These are phyloP conservation scores for Dendroctonus valens DNA, from an alignment of 1,140 invertebrate genomes.

Conservation along the genomic window DNA sequence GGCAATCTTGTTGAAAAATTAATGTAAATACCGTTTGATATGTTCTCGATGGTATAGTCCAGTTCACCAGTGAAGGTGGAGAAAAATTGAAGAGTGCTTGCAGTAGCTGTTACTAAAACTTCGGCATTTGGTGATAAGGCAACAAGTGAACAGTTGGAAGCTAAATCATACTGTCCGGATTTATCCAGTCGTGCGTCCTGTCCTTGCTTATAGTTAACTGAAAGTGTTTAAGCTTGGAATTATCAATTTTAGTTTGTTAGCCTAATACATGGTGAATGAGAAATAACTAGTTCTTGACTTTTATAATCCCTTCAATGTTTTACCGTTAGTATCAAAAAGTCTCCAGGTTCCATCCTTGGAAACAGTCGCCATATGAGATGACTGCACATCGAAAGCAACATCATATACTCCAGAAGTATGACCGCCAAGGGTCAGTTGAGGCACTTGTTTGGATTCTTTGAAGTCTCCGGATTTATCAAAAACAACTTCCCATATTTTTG, in stretches of 20 bases:
- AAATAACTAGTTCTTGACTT: background rate
- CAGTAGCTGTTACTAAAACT: constrained; percentile 68
- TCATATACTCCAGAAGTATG: constrained; percentile 80
- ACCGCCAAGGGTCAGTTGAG: constrained; percentile 67
- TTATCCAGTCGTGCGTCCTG: constrained; percentile 72
- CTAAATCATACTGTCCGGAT: constrained; percentile 60
- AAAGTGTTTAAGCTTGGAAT: constrained; percentile 45
- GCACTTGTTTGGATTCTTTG: constrained; percentile 71
- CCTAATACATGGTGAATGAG: background rate
- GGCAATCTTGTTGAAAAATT: constrained; percentile 4
- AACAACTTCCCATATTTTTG: constrained; percentile 80
- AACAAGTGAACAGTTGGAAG: constrained; percentile 54
- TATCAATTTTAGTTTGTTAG: constrained; percentile 16
- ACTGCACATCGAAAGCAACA: constrained; percentile 78
- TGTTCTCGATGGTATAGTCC: constrained; percentile 66
- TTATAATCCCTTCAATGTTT: background rate
- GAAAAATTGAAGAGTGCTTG: constrained; percentile 67
- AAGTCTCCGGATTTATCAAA: constrained; percentile 76
- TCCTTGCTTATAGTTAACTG: constrained; percentile 76
- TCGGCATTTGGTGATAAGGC: constrained; percentile 75
- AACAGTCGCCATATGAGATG: constrained; percentile 76
- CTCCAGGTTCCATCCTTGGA: constrained; percentile 88
- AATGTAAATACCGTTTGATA: constrained; percentile 54
- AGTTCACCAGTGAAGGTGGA: constrained; percentile 63
- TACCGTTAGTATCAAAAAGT: constrained; percentile 81